Percentiles rank a stretch among this genome's conserved stretches.
Conservation (phyloP, 2,113 vertebrate species). For the Capreolus pygargus region DNA sequence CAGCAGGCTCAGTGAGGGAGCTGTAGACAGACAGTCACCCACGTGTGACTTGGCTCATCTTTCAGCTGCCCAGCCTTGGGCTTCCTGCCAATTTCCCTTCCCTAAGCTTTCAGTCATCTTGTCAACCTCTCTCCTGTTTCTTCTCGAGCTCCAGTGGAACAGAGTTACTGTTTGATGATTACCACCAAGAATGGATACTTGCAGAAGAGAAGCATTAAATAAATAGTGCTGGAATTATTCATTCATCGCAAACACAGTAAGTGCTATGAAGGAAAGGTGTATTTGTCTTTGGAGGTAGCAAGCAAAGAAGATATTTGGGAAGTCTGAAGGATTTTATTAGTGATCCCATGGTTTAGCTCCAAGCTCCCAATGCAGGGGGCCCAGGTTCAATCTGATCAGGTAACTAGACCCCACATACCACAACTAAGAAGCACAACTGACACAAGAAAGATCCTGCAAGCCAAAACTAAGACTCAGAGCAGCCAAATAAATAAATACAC, state of each 20-base stretch:
- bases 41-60: neutral
- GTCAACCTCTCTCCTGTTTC: neutral
- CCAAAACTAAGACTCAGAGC: neutral
- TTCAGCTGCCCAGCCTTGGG: neutral
- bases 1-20: neutral
- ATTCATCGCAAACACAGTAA: neutral
- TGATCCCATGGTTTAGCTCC: neutral
- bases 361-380: neutral
- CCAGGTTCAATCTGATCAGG: neutral
- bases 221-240: neutral
- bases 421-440: neutral
- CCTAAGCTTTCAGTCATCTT: neutral
- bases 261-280: neutral
- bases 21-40: neutral
- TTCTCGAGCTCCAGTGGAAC: neutral
- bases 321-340: neutral
- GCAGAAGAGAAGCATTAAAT: neutral
- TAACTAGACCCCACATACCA: neutral
- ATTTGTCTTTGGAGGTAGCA: neutral
- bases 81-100: neutral
- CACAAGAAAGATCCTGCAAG: neutral
- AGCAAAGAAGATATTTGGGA: neutral
- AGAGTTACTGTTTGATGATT: neutral
- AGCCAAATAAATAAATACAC: neutral
- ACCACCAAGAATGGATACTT: neutral